These are phyloP conservation scores for Syrista parreyssii DNA, from an alignment of 2,888 invertebrate genomes.

Conservation along the genomic window DNA sequence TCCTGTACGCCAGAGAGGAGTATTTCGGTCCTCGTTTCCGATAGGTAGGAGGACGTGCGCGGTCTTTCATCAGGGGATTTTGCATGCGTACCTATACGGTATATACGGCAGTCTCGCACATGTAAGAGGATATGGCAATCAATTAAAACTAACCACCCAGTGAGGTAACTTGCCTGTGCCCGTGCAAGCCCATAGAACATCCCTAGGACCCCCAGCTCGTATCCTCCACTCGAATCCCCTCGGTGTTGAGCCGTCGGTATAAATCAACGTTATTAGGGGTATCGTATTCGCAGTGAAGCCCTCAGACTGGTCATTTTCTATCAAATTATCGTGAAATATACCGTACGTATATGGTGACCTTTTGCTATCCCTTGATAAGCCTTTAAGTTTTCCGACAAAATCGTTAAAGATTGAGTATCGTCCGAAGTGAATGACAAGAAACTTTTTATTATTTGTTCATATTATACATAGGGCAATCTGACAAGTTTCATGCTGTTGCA, in stretches of 20 bases:
- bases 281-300: slow-evolving; percentile 56
- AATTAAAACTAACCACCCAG: slow-evolving; percentile 62
- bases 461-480: too few relatives aligned
- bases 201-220: slow-evolving; percentile 38
- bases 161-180: slow-evolving; percentile 50
- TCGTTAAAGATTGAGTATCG: too few relatives aligned
- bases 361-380: not conserved
- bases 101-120: slow-evolving; percentile 39
- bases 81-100: slow-evolving; percentile 33
- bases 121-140: slow-evolving; percentile 64
- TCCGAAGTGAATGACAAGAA: not conserved
- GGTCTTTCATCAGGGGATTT: slow-evolving; percentile 5
- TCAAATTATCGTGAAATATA: slow-evolving; percentile 63
- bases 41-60: not conserved
- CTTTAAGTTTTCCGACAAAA: not conserved
- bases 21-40: slow-evolving; percentile 4
- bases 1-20: not conserved
- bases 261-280: slow-evolving; percentile 65
- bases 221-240: slow-evolving; percentile 37
- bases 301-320: slow-evolving; percentile 60
- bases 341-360: not conserved
- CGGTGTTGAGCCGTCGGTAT: slow-evolving; percentile 55
- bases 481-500: not conserved
- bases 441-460: not conserved
- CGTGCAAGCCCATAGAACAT: slow-evolving; percentile 17